phyloP scores from a whole-genome alignment of 2,888 invertebrate genomes.

The Ochropleura plecta region DNA sequence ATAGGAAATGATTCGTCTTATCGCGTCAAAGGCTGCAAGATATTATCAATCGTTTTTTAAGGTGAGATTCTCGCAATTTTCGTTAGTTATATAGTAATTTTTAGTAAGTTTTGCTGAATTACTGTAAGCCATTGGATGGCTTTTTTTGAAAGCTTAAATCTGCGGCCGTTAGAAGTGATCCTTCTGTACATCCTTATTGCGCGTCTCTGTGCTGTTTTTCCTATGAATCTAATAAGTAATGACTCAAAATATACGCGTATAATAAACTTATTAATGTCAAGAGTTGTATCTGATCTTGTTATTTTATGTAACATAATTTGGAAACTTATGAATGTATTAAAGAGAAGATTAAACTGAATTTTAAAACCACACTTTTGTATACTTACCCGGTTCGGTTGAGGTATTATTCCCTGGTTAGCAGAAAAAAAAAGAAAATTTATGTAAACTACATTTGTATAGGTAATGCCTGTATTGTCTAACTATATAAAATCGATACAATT shows the following conservation, averaged over 20 bases:
- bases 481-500: not conserved
- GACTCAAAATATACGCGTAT: not conserved
- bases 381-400: constrained; percentile 79
- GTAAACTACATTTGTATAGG: no score
- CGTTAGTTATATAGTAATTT: no score
- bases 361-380: constrained; percentile 30
- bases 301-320: not conserved
- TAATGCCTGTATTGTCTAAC: no score
- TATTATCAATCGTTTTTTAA: not conserved
- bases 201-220: not conserved
- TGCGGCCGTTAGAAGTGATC: not conserved
- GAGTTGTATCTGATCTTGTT: not conserved
- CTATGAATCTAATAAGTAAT: not conserved
- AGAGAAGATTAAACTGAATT: not conserved
- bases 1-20: not conserved
- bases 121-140: not conserved
- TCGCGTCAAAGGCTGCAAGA: not conserved
- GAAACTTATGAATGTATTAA: constrained; percentile 12
- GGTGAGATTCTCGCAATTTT: not conserved
- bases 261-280: not conserved
- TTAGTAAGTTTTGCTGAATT: not conserved
- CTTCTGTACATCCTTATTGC: constrained; percentile 16
- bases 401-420: constrained; percentile 77
- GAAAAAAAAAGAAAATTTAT: constrained; percentile 66
- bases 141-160: not conserved